Base-by-base conservation (phyloP, 1,140 invertebrate species). In the Lepidurus arcticus region DNA sequence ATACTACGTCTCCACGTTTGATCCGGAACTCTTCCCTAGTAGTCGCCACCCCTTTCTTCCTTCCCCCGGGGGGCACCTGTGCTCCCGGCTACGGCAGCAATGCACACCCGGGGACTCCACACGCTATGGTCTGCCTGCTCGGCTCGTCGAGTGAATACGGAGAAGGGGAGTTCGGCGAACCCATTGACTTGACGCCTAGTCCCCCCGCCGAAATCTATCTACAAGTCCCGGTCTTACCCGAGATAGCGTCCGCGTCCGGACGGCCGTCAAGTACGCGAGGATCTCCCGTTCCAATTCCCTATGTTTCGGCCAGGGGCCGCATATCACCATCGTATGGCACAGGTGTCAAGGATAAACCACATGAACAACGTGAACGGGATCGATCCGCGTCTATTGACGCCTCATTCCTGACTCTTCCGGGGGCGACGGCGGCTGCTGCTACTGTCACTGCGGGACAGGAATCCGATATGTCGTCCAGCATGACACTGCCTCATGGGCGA, bases 301-400 rank as follows among this genome's bases (percentile, higher is more conserved):
- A 4, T 34, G 34, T 34, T 34, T 4, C 34, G 34, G 2, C 34
- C 4, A 13, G 53, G 8, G 53, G 21, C 53, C 16, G 53, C 21
- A 1, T 65, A 7, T 65, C 53, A 65, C n/a, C 53, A 4, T n/a
- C 9, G 16, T 65, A 21, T 65, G 53, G 53, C 7, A 65, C 21
- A 7, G n/a, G 53, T n/a, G 53, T 65, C 13, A 16, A 65, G 21
- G 16, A 21, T 16, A 7, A 65, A 9, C 21, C 53, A 8, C 9
- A n/a, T 65, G 9, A 94, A 81, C 84, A 94, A 77, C 45, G 80
- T 26, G 91, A 91, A 81, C 86, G 93, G 1, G 93, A 94, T 82
- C 88, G 93, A 0, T 93, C 93, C 4, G 93, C 92, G 3, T 94
- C 92, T 0, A 92, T 94, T 2, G 93, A 94, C 83, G 93, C 92